Percentiles rank a stretch among this genome's conserved stretches.
Conservation (phyloP, 2,888 invertebrate genomes). For the Maniola hyperantus region DNA sequence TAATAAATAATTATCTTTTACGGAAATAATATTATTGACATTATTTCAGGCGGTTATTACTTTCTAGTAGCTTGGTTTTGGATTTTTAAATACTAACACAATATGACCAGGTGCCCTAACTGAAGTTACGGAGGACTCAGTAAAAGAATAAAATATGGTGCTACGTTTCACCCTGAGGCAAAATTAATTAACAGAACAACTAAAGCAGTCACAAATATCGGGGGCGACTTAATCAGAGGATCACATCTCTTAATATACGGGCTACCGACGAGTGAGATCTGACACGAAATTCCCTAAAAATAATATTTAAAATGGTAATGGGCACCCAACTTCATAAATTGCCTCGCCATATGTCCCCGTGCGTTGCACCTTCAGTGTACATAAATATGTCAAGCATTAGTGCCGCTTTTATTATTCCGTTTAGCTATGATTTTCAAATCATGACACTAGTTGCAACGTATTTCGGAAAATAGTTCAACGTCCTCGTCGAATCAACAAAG, state of each 20-base stretch:
- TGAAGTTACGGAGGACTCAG: background rate
- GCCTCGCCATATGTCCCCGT: conserved; percentile 79
- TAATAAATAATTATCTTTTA: too few relatives aligned
- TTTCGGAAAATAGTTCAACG: too few relatives aligned
- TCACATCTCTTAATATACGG: conserved; percentile 81
- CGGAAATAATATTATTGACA: too few relatives aligned
- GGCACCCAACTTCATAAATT: conserved; percentile 80
- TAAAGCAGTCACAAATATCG: conserved; percentile 68
- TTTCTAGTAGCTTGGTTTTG: too few relatives aligned
- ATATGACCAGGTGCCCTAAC: background rate
- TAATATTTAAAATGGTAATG: conserved; percentile 84
- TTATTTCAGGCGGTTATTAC: too few relatives aligned
- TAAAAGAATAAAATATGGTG: background rate
- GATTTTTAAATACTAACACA: background rate
- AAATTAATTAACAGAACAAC: conserved; percentile 75
- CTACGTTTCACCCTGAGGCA: conserved; percentile 39
- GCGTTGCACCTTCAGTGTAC: conserved; percentile 79
- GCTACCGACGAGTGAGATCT: conserved; percentile 80
- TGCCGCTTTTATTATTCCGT: conserved; percentile 57
- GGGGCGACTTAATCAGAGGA: conserved; percentile 77
- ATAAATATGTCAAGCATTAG: conserved; percentile 82
- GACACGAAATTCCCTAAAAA: conserved; percentile 83
- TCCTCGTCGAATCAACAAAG: too few relatives aligned
- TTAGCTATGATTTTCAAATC: conserved; percentile 29
- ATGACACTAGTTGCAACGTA: too few relatives aligned